Evolutionary conservation across 2,888 invertebrate species (phyloP).

Genomic region (Synergus laeviventris): DNA sequence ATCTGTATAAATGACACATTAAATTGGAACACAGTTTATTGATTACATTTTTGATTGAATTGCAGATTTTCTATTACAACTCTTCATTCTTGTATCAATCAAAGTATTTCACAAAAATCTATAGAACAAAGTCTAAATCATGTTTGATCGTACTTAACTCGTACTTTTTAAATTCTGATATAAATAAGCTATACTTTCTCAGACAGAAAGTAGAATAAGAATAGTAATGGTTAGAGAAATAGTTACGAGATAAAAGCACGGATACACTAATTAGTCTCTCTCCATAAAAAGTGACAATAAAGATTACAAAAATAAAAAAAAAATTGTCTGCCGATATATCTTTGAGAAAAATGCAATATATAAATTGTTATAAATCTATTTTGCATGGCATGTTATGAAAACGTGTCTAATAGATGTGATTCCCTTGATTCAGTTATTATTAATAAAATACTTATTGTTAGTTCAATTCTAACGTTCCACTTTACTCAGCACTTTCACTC

Average conservation of each 20-base stretch:
- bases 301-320: background rate
- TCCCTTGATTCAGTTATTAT: constrained; percentile 33
- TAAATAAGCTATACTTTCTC: background rate
- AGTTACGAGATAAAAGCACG: background rate
- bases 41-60: background rate
- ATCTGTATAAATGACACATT: background rate
- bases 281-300: constrained; percentile 1
- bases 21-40: background rate
- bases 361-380: background rate
- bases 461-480: constrained; percentile 49
- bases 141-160: no score
- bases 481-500: constrained; percentile 72
- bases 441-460: constrained; percentile 27
- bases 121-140: background rate
- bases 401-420: background rate
- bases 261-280: background rate
- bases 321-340: background rate
- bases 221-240: background rate
- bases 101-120: background rate
- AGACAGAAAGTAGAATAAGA: background rate
- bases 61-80: background rate
- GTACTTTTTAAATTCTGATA: background rate
- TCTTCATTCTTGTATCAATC: background rate
- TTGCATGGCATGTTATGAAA: constrained; percentile 4
- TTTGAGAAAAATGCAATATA: background rate